Base-by-base conservation (phyloP, 2,888 invertebrate genomes). In the Drosophila anomelani region DNA sequence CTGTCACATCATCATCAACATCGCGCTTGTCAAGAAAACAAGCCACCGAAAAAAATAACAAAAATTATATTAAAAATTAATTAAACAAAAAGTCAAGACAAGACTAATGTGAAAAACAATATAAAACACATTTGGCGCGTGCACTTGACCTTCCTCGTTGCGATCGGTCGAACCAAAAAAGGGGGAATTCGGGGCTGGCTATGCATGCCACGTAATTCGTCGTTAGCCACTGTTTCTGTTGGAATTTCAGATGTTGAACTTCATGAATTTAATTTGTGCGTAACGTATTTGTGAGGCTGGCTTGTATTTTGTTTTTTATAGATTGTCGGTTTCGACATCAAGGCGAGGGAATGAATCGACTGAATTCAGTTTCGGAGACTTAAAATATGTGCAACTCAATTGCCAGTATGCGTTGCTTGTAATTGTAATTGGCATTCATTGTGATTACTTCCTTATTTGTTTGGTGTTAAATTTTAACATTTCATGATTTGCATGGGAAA, bases 61-160 rank as follows among this genome's bases (percentile, higher is more conserved):
- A 47, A 47, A 83, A 56, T 58, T 39, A 76, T 88, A 84, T 88
- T 85, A 80, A 85, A 88, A 85, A 88, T 83, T 85, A 88, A 85
- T 85, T 88, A 85, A 88, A 85, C 79, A 85, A 83, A 79, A 88
- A 80, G 77, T 82, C 46, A 74, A 75, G 57, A 87, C 85, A 80
- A 75, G 57, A 85, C 85, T 83, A 77, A 85, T 77, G 88, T 83
- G 60, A 80, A 55, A 85, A 85, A 80, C 78, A 78, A 83, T 80
- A 85, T 84, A 79, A 77, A 84, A 81, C 61, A 83, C 86, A 88
- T 88, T 85, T 77, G 77, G 60, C 79, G 72, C 78, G 67, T 88
- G 88, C 78, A 88, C 85, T 85, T 85, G 85, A 85, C 85, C 85
- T 88, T 85, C 76, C 66, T 13, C 75, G 60, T 68, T 74, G 69